Evolutionary conservation across 2,797 vertebrate genomes (phyloP).

Genomic region (Orestias chungarensis): DNA sequence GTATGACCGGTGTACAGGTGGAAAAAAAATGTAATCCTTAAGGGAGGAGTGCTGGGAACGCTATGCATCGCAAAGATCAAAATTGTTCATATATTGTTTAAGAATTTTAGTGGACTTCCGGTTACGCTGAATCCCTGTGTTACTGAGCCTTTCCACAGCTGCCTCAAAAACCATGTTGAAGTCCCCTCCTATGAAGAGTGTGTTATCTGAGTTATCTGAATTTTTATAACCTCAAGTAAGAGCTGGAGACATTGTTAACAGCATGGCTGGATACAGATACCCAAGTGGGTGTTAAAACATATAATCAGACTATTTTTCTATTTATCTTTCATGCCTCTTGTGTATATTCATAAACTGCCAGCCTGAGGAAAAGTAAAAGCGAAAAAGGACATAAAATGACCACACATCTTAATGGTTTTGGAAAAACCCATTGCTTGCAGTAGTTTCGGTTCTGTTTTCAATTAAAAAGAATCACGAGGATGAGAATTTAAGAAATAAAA

Average conservation of each 20-base stretch:
- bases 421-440: constrained; percentile 28
- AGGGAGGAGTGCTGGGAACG: too few species aligned
- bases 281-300: background rate
- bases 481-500: constrained; percentile 5
- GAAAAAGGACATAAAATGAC: background rate
- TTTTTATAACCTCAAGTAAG: background rate
- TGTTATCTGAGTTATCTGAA: too few species aligned
- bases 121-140: too few species aligned
- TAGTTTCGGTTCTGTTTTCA: constrained; percentile 36
- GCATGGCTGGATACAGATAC: background rate
- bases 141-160: too few species aligned
- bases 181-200: too few species aligned
- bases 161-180: too few species aligned
- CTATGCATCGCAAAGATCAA: too few species aligned
- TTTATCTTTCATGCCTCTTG: background rate
- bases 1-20: too few species aligned
- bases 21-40: too few species aligned
- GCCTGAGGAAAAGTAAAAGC: background rate
- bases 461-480: constrained; percentile 39
- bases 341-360: background rate
- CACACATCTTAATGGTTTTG: constrained; percentile 1
- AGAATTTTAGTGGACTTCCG: too few species aligned
- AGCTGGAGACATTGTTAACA: background rate
- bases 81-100: too few species aligned
- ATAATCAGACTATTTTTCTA: background rate